A percentile compares a stretch with the other conserved stretches of the same genome.
Conservation (phyloP, 1,140 invertebrate genomes). For the Nebria ingens region DNA sequence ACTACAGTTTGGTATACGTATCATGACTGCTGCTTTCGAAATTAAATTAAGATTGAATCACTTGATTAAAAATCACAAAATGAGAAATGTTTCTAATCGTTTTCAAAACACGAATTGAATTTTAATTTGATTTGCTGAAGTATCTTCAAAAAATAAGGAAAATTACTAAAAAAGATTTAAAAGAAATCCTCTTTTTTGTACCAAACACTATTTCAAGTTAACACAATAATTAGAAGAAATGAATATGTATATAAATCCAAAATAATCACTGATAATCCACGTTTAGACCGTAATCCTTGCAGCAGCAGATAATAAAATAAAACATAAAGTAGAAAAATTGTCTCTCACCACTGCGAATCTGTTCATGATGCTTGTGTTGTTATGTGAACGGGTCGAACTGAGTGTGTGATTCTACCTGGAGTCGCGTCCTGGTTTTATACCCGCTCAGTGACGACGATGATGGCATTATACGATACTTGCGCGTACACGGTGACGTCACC, state of each 20-base stretch:
- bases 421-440: neutral
- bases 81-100: too few relatives aligned
- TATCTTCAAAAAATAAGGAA: too few relatives aligned
- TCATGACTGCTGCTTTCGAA: too few relatives aligned
- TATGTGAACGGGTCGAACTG: slow-evolving; percentile 26
- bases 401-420: neutral
- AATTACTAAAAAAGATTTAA: too few relatives aligned
- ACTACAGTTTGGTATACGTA: too few relatives aligned
- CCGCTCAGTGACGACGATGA: neutral
- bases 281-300: neutral
- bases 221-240: too few relatives aligned
- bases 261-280: slow-evolving; percentile 11
- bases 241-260: neutral
- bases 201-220: too few relatives aligned
- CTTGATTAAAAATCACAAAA: too few relatives aligned
- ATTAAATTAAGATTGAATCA: too few relatives aligned
- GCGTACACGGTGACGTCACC: neutral
- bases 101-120: too few relatives aligned
- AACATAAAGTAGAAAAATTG: neutral
- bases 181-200: too few relatives aligned
- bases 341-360: slow-evolving; percentile 33
- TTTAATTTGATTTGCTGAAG: too few relatives aligned
- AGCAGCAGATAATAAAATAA: neutral
- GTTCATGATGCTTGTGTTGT: slow-evolving; percentile 34
- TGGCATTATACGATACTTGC: neutral